phyloP scores from a whole-genome alignment of 2,888 invertebrate genomes.

The Cryptosula pallasiana region DNA sequence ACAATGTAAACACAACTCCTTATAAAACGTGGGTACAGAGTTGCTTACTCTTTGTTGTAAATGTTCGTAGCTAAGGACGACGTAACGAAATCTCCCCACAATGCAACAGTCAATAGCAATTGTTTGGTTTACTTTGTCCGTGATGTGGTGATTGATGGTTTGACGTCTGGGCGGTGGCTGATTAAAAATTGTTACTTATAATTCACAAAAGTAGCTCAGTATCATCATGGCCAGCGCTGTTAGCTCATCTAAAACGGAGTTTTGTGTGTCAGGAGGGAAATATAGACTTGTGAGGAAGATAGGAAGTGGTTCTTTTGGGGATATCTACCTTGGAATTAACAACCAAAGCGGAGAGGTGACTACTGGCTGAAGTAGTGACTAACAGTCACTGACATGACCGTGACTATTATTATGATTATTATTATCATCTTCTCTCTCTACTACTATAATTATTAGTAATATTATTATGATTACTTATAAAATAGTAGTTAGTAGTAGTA shows the following conservation, averaged over 20 bases:
- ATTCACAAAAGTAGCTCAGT: not conserved
- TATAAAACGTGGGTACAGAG: too few species aligned
- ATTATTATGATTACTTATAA: too few species aligned
- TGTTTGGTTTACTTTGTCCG: not conserved
- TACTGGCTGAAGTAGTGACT: too few species aligned
- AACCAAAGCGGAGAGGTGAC: conserved; percentile 48
- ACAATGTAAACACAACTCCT: too few species aligned
- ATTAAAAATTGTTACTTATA: not conserved
- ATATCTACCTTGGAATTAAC: conserved; percentile 52
- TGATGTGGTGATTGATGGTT: not conserved
- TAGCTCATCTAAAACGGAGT: conserved; percentile 45
- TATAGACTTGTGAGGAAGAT: conserved; percentile 52
- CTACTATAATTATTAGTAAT: too few species aligned
- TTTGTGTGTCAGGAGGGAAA: conserved; percentile 47
- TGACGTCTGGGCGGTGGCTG: not conserved
- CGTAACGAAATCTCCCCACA: conserved; percentile 3
- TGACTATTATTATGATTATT: too few species aligned
- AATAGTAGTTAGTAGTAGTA: too few species aligned
- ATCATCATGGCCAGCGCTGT: conserved; percentile 35
- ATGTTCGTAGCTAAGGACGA: not conserved
- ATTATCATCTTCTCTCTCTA: too few species aligned
- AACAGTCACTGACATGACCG: too few species aligned
- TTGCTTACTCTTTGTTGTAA: not conserved
- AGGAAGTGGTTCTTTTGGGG: conserved; percentile 53
- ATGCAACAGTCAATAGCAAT: conserved; percentile 16